phyloP scores from a whole-genome alignment of 1,140 invertebrate species.

The Ips typographus region DNA sequence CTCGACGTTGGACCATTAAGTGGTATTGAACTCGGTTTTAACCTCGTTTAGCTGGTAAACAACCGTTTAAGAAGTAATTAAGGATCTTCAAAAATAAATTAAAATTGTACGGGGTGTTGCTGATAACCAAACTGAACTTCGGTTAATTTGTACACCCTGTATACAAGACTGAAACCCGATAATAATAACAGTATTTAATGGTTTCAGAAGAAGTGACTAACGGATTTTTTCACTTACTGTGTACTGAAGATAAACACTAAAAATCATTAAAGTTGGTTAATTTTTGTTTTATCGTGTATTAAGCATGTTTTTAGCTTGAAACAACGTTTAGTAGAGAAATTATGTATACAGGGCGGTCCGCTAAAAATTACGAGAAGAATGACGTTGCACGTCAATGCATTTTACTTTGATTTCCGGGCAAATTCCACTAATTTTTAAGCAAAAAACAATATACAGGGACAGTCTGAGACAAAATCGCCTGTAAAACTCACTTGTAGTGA shows the following conservation, averaged over 20 bases:
- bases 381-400: too few species aligned
- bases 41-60: constrained; percentile 11
- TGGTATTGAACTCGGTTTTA: constrained; percentile 14
- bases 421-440: too few species aligned
- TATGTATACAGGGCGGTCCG: too few species aligned
- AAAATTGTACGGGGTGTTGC: not conserved
- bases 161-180: not conserved
- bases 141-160: not conserved
- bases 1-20: constrained; percentile 13
- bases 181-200: constrained; percentile 26
- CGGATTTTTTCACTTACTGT: constrained; percentile 16
- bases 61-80: not conserved
- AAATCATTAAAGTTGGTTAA: not conserved
- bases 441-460: too few species aligned
- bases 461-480: too few species aligned
- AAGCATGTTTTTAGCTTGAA: too few species aligned
- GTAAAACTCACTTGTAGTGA: too few species aligned
- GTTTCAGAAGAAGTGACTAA: constrained; percentile 20
- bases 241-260: constrained; percentile 1
- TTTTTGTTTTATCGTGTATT: not conserved
- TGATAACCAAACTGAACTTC: not conserved
- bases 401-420: too few species aligned
- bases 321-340: too few species aligned
- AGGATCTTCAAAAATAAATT: not conserved
- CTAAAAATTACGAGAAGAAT: too few species aligned